These are phyloP conservation scores for Deilephila elpenor DNA, from an alignment of 2,888 invertebrate species.

Conservation along the genomic window DNA sequence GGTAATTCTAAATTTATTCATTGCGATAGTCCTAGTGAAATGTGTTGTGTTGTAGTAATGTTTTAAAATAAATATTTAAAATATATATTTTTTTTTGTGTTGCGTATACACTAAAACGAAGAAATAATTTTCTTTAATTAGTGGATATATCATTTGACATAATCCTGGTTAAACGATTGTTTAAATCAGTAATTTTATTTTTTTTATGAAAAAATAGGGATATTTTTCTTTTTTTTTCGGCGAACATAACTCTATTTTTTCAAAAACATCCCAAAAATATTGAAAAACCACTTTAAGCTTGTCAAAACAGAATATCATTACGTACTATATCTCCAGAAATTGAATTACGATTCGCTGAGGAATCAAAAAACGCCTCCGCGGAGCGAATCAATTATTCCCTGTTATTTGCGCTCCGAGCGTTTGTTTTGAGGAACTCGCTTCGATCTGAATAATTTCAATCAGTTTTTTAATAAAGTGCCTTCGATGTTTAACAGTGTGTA, in stretches of 20 bases:
- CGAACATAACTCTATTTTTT: too few species aligned
- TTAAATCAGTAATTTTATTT: too few species aligned
- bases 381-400: constrained; percentile 26
- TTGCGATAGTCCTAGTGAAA: not conserved
- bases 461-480: constrained; percentile 25
- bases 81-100: too few species aligned
- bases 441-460: constrained; percentile 23
- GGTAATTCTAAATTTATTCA: constrained; percentile 3
- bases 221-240: too few species aligned
- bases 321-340: constrained; percentile 12
- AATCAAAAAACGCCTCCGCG: constrained; percentile 21
- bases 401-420: not conserved
- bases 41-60: not conserved
- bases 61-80: not conserved
- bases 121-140: too few species aligned
- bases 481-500: not conserved
- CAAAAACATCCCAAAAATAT: not conserved
- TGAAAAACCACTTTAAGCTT: not conserved
- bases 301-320: constrained; percentile 20
- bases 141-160: too few species aligned
- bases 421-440: constrained; percentile 20
- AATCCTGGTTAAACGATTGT: too few species aligned
- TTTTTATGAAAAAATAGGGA: too few species aligned
- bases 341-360: constrained; percentile 8
- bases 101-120: too few species aligned